Percentiles rank a stretch among this genome's conserved stretches.
Conservation (phyloP, 2,797 vertebrate genomes). For the Micromesistius poutassou region DNA sequence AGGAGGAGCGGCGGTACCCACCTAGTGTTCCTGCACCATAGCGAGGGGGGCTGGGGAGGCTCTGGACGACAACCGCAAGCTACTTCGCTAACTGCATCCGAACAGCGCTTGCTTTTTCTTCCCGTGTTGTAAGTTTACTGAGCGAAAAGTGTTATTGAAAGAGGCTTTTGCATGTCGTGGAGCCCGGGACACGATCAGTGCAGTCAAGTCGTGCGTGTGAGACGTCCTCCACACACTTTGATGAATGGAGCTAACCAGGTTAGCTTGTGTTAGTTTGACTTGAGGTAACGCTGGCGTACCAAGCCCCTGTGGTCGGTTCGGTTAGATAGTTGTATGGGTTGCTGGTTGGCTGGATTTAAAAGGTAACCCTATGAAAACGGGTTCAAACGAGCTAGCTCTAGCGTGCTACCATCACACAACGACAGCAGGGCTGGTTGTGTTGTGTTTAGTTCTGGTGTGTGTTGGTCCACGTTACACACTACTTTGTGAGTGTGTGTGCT, state of each 20-base stretch:
- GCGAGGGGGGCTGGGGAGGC: background rate
- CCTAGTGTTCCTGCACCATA: background rate
- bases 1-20: background rate
- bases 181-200: too few relatives aligned
- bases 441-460: too few relatives aligned
- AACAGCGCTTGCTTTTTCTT: background rate
- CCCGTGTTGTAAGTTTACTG: background rate
- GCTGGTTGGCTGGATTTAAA: background rate
- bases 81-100: background rate
- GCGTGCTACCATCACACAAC: background rate
- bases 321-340: background rate
- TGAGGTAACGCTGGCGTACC: background rate
- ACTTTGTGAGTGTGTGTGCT: background rate
- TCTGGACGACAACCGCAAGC: background rate
- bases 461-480: background rate
- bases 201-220: background rate
- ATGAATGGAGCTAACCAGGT: background rate
- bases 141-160: background rate
- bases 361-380: background rate
- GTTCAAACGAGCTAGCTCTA: background rate
- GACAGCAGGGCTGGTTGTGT: background rate
- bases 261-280: background rate
- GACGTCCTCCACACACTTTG: background rate
- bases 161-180: background rate
- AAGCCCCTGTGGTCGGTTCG: background rate